Base-by-base conservation (phyloP, 2,888 invertebrate species). In the Cylloceria caligata region DNA sequence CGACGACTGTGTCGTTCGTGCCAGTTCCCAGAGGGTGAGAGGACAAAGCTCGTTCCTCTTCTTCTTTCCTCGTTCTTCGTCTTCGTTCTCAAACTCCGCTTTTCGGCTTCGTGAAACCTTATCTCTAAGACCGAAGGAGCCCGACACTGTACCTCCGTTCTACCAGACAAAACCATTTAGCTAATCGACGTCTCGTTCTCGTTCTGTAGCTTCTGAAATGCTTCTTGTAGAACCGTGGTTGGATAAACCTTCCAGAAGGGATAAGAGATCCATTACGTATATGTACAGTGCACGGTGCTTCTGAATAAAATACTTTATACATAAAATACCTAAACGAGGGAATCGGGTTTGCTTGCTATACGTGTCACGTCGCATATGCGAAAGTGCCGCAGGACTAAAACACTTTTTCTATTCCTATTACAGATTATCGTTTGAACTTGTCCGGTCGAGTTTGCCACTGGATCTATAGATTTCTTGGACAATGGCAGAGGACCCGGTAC, bases 361-460 rank as follows among this genome's bases (percentile, higher is more conserved):
- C 9, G n/a, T n/a, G n/a, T n/a, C n/a, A n/a, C n/a, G n/a, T 47
- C 47, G 16, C 47, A 6, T 60, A 30, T 45, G 3, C 16, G n/a
- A 16, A 52, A 42, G 11, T 21, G 30, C 47, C 49, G 64, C n/a
- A 7, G 16, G 19, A 45, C 69, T 39, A 55, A 13, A 64, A 39
- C 55, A 57, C 64, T 69, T 77, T 62, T 34, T 55, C 55, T 13
- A 64, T 75, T 27, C 47, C 36, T 52, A 57, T 69, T 47, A 13
- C 13, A 30, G 67, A 81, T 77, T 77, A 68, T 77, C 52, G 52
- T 67, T 42, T 1, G 24, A 21, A 24, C 16, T 52, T 68, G n/a
- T n/a, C 24, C 47, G 13, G n/a, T 21, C 7, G 45, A 21, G 9
- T 19, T 13, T 24, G 62, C 39, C 11, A 36, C 16, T 30, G 24